phyloP scores from a whole-genome alignment of 2,113 vertebrate species.

The Typhlomys cinereus region DNA sequence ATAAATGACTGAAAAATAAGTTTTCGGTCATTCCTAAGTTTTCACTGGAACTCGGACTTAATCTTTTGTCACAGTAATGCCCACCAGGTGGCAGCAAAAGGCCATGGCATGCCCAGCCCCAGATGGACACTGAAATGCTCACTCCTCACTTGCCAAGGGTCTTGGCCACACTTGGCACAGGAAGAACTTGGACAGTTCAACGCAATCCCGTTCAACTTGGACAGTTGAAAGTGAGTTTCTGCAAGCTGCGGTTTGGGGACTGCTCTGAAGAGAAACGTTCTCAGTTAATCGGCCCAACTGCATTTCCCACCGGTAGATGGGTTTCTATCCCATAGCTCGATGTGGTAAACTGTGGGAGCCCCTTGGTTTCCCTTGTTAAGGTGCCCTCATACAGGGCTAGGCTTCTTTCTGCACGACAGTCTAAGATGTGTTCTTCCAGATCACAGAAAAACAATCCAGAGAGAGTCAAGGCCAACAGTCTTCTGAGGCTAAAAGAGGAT shows the following conservation, averaged over 20 bases:
- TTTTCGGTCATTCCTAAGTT: no score
- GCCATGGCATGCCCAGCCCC: not conserved
- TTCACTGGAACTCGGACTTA: not conserved
- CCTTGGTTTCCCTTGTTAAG: not conserved
- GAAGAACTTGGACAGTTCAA: not conserved
- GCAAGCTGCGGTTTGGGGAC: not conserved
- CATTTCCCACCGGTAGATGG: not conserved
- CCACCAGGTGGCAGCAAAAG: constrained; percentile 84
- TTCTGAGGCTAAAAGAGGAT: not conserved
- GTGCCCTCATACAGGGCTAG: not conserved
- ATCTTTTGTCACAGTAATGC: not conserved
- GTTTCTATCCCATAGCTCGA: not conserved
- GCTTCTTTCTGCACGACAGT: not conserved
- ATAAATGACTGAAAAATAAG: no score
- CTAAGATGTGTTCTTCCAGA: not conserved
- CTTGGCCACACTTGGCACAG: not conserved
- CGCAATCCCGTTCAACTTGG: not conserved
- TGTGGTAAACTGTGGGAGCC: not conserved
- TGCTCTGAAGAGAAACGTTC: not conserved
- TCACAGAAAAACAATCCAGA: not conserved
- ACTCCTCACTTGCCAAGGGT: not conserved
- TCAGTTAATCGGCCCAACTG: not conserved
- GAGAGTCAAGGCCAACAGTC: not conserved
- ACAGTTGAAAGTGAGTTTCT: not conserved
- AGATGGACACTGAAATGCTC: not conserved